These are phyloP conservation scores for Crambe crambe DNA, from an alignment of 37 sponge, comb jelly and placozoan species.

Conservation along the genomic window DNA sequence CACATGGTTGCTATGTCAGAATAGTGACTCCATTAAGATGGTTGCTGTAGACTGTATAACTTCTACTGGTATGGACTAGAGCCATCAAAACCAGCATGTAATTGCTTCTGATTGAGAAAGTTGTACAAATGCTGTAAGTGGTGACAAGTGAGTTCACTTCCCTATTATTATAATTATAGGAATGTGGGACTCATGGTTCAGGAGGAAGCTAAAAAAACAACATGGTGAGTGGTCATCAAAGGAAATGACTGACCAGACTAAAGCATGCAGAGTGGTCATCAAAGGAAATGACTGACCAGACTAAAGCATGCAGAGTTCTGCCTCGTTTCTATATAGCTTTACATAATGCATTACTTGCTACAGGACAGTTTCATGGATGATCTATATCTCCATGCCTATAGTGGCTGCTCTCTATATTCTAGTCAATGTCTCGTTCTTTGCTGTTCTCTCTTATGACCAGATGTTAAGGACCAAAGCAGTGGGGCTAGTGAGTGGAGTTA, in stretches of 20 bases:
- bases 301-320: background rate
- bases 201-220: background rate
- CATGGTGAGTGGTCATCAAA: background rate
- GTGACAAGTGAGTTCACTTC: too few relatives aligned
- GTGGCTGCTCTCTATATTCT: conserved; percentile 59
- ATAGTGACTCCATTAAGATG: too few relatives aligned
- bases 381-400: conserved; percentile 41
- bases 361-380: conserved; percentile 51
- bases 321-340: background rate
- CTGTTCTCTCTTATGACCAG: conserved; percentile 54
- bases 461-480: conserved; percentile 31
- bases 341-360: background rate
- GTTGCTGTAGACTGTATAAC: too few relatives aligned
- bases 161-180: too few relatives aligned
- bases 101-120: too few relatives aligned
- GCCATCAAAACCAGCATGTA: too few relatives aligned
- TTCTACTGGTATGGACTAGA: too few relatives aligned
- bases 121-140: too few relatives aligned
- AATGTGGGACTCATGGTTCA: background rate
- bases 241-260: background rate
- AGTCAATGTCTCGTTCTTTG: conserved; percentile 71
- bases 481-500: conserved; percentile 78
- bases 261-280: background rate
- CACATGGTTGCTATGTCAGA: too few relatives aligned
- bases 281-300: background rate